Base-by-base conservation (phyloP, 1,140 invertebrate genomes). In the Drepana arcuata region DNA sequence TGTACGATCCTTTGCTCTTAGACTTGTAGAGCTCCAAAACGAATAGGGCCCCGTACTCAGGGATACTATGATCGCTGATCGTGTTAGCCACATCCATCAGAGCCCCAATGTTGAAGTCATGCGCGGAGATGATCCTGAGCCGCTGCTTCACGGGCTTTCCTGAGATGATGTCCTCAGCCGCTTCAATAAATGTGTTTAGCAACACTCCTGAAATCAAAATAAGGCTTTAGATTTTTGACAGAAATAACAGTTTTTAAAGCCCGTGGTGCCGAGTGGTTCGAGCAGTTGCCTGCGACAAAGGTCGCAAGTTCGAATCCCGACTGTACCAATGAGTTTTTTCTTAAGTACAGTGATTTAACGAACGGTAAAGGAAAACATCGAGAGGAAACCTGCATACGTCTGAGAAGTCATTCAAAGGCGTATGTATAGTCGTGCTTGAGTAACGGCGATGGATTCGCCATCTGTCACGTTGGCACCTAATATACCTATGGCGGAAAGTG, bases 81-180 rank as follows among this genome's bases (percentile, higher is more conserved):
- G 70, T 59, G 23, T 38, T 58, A 15, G 68, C 54, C 0, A 65
- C 75, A 9, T 68, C 66, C 68, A 80, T 77, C 21, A 80, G 29
- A 1, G 70, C 48, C 0, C 72, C 75, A 4, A 80, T 60, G 44
- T 80, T 80, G 55, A 73, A 80, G 48, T 80, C 75, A 18, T 80
- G 75, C 0, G 61, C 58, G 0, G 75, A 77, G 43, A 56, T 65
- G 36, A 73, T 42, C 0, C 51, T 35, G 32, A 80, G 38, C 0
- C 54, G 39, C 27, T 71, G 57, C 6, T 38, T 48, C 1, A 77
- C 49, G 4, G 32, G 31, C 27, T 58, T 59, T 0, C 63, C 69
- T 4, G 45, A 28, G 2, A 51, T 35, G n/a, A 75, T 64, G 15
- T 57, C 57, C 14, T 44, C 36, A 2, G 68, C 63, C 1, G 55